phyloP scores from a whole-genome alignment of 2,888 invertebrate genomes.

The Ceratothoa steindachneri region DNA sequence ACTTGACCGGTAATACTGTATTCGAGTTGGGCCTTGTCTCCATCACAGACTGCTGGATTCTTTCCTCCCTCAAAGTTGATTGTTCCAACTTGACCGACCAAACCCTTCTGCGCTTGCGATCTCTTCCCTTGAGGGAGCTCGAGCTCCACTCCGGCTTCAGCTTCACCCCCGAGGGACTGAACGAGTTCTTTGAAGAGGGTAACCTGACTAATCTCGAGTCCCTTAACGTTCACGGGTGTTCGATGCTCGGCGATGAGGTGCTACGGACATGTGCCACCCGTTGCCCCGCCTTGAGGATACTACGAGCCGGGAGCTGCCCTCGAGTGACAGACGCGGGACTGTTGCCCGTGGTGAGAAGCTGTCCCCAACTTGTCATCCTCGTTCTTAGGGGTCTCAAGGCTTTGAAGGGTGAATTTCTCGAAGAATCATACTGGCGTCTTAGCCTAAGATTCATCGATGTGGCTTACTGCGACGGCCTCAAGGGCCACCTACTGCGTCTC shows the following conservation, averaged over 20 bases:
- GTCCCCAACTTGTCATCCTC: neutral
- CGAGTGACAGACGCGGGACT: neutral
- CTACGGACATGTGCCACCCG: neutral
- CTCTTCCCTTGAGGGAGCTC: neutral
- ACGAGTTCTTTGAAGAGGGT: neutral
- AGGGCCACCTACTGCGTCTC: neutral
- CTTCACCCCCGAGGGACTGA: neutral
- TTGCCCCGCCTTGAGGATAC: neutral
- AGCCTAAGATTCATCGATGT: neutral
- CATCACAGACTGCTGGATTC: neutral
- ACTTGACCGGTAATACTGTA: neutral
- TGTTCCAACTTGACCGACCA: neutral
- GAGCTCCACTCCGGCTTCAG: neutral
- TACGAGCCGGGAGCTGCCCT: neutral
- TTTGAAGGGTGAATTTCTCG: neutral
- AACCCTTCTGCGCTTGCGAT: neutral
- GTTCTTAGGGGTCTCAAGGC: neutral
- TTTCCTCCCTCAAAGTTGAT: neutral
- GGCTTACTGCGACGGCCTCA: neutral
- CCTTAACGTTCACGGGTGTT: neutral
- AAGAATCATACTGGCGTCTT: neutral
- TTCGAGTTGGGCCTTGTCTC: neutral
- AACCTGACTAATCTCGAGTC: neutral
- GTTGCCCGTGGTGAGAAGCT: neutral
- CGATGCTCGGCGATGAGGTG: neutral